Evolutionary conservation across 2,113 vertebrate genomes (phyloP), one percentile per base, ranked within the genome.

Genomic region (Anthoscopus minutus): DNA sequence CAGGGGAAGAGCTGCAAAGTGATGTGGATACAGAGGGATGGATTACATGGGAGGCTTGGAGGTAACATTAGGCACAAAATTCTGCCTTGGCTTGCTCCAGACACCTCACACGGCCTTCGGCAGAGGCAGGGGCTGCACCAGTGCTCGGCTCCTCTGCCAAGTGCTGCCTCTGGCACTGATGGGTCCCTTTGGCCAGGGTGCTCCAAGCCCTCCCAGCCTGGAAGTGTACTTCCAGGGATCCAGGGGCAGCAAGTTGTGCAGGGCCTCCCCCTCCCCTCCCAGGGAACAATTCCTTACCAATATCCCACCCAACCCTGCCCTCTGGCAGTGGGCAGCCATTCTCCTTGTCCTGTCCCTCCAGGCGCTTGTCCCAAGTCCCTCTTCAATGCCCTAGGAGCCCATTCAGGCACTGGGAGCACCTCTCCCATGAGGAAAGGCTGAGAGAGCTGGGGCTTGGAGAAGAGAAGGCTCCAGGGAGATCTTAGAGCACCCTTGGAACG

Each of bases 251-350:
- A 47, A 2, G 44, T 18, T 76, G 40, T 47, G 62, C 62, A 82
- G 25, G n/a, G 47, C 18, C 54, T 69, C 0, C 0, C 5, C 54
- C 31, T 8, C 35, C 15, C 35, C 15, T 69, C 30, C 0, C 30
- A 54, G 54, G 10, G n/a, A 60, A 35, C 0, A 31, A 40, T 61
- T 82, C 5, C 54, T 3, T 9, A 54, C 62, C 17, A 31, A 2
- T 28, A 33, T 42, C 30, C 70, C 47, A 40, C 13, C 78, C 1
- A 19, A 0, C 17, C 16, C 6, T 74, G 54, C 13, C 13, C 47
- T 53, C 24, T n/a, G 53, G 5, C 69, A 81, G 13, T n/a, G 38
- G 25, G 42, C 48, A 80, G 25, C 22, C 22, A 22, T 48, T 71
- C 15, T 28, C 71, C 5, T 4, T 42, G 47, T 37, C 51, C 44